Base-by-base conservation (phyloP, 2,113 vertebrate genomes). In the Trinectes maculatus region DNA sequence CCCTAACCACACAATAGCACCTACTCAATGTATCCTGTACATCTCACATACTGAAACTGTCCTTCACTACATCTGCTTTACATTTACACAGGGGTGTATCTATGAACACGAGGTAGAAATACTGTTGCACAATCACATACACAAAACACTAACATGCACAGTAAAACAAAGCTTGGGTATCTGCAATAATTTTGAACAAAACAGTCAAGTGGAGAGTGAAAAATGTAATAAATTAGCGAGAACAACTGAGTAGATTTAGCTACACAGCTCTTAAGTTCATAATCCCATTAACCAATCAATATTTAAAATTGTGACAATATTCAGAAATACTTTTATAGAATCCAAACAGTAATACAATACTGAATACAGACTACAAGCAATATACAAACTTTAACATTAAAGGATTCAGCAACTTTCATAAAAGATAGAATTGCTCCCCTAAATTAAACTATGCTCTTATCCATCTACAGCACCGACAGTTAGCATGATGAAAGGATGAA, bases 31-130 rank as follows among this genome's bases (percentile, higher is more conserved):
- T 36, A 56, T 11, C 55, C 51, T 47, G 55, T 62, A 62, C 54
- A 34, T 54, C 49, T 54, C 37, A 37, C 56, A 61, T 54, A 71
- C 34, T 65, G 53, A 43, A 70, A 64, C 49, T 46, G 64, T 29
- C 15, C 33, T 63, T 37, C 29, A 8, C 63, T 53, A 79, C 78
- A 86, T 85, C 80, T 79, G 82, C 29, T 84, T 80, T 72, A 37
- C 54, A 84, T 86, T 70, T 76, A 49, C 70, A 44, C 2, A 47
- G 33, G 34, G 31, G 47, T 43, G 44, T 39, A 61, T 48, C 29
- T 33, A 21, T 19, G 22, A 71, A 42, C 36, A 66, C 21, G 24
- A 69, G 53, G 42, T 73, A 58, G 24, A 57, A 3, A 7, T 13
- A 3, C 33, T 59, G 29, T 46, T 80, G 70, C 59, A 49, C 33